Percentiles rank a stretch among this genome's conserved stretches.
Evolutionary conservation across 2,113 vertebrate genomes (phyloP).

Genomic region (Rhea americana): DNA sequence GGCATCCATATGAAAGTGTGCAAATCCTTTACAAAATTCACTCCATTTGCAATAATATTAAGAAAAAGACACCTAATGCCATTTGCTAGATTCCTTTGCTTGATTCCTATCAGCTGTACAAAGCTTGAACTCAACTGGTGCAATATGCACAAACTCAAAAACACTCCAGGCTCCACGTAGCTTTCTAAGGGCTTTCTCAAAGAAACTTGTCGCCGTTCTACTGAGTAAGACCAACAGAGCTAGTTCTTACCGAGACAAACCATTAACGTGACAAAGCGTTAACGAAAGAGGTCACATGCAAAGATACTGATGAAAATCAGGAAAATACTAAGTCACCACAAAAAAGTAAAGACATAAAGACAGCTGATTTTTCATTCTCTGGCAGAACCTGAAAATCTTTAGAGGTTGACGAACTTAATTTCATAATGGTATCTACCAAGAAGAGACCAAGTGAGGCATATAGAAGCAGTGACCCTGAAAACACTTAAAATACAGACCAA

Average conservation of each 20-base stretch:
- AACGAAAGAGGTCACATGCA: not conserved
- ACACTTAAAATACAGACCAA: not conserved
- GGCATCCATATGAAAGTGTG: not conserved
- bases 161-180: not conserved
- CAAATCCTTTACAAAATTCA: conserved; percentile 26
- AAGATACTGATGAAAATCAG: not conserved
- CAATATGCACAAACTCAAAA: not conserved
- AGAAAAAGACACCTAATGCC: conserved; percentile 7
- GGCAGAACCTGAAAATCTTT: not conserved
- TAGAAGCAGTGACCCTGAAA: not conserved
- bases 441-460: not conserved
- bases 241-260: not conserved
- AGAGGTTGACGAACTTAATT: not conserved
- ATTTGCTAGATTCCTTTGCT: conserved; percentile 13
- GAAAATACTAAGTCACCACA: not conserved
- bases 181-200: not conserved
- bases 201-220: not conserved
- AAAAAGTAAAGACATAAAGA: not conserved
- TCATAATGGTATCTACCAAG: not conserved
- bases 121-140: not conserved
- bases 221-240: not conserved
- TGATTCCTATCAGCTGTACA: conserved; percentile 12
- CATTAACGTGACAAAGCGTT: not conserved
- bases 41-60: conserved; percentile 29
- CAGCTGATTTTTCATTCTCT: not conserved